A percentile compares a stretch with the other conserved stretches of the same genome.
phyloP scores from a whole-genome alignment of 2,797 vertebrate species.

The Acipenser oxyrinchus region DNA sequence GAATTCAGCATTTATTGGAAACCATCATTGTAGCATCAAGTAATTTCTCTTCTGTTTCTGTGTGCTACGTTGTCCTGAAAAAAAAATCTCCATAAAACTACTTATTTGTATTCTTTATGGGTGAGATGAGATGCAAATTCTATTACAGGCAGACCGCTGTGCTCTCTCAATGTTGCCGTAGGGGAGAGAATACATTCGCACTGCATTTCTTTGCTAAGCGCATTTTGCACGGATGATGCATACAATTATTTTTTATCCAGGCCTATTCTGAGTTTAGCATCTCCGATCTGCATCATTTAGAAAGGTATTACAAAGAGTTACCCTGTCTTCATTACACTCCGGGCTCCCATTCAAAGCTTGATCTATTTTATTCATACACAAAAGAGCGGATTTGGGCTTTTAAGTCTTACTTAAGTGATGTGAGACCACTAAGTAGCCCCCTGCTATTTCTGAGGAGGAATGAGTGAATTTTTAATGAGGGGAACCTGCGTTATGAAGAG shows the following conservation, averaged over 20 bases:
- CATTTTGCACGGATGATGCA: background rate
- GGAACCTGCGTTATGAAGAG: no score
- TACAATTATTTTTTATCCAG: background rate
- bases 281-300: no score
- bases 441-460: no score
- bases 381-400: no score
- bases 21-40: conserved; percentile 5
- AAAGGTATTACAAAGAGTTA: no score
- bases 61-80: conserved; percentile 4
- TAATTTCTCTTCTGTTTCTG: conserved; percentile 16
- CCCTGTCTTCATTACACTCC: no score
- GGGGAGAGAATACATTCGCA: conserved; percentile 11
- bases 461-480: no score
- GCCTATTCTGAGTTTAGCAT: no score
- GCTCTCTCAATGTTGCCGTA: background rate
- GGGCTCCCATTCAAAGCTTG: no score
- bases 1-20: conserved; percentile 9
- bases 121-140: conserved; percentile 11
- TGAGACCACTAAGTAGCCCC: no score
- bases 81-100: conserved; percentile 13
- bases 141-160: conserved; percentile 5
- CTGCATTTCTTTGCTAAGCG: background rate
- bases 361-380: no score
- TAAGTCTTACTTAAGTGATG: no score
- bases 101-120: conserved; percentile 14